A percentile compares a stretch with the other conserved stretches of the same genome.
Conservation (phyloP, 2,113 vertebrate genomes). For the Podiceps cristatus region DNA sequence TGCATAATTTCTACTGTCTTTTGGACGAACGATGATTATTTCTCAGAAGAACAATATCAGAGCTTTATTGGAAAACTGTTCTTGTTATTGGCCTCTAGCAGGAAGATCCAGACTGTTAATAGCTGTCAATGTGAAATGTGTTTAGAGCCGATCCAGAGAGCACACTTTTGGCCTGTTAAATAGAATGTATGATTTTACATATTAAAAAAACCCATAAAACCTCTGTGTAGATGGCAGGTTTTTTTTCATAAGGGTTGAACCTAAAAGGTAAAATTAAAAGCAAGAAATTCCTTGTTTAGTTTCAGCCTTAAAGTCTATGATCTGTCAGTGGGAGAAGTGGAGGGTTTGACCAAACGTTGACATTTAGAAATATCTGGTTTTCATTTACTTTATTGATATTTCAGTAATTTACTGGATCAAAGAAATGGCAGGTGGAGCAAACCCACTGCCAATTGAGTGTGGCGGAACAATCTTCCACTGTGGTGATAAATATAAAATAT, state of each 20-base stretch:
- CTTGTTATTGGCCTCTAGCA: neutral
- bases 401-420: neutral
- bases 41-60: conserved; percentile 26
- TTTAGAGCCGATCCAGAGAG: neutral
- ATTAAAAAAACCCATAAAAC: neutral
- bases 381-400: neutral
- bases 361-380: neutral
- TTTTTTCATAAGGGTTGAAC: neutral
- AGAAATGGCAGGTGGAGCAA: neutral
- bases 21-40: neutral
- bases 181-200: neutral
- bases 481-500: neutral
- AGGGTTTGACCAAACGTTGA: neutral
- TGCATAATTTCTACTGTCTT: conserved; percentile 30
- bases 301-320: neutral
- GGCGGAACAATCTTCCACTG: neutral
- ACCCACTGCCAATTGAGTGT: neutral
- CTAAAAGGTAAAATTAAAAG: neutral
- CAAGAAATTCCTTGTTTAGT: neutral
- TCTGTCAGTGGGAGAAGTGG: neutral
- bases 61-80: conserved; percentile 21
- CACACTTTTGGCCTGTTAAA: neutral
- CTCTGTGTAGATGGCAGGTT: neutral
- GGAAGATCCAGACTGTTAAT: neutral
- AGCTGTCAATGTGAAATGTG: neutral